These are phyloP conservation scores for Otis tarda DNA, from an alignment of 2,113 vertebrate genomes.

Conservation along the genomic window DNA sequence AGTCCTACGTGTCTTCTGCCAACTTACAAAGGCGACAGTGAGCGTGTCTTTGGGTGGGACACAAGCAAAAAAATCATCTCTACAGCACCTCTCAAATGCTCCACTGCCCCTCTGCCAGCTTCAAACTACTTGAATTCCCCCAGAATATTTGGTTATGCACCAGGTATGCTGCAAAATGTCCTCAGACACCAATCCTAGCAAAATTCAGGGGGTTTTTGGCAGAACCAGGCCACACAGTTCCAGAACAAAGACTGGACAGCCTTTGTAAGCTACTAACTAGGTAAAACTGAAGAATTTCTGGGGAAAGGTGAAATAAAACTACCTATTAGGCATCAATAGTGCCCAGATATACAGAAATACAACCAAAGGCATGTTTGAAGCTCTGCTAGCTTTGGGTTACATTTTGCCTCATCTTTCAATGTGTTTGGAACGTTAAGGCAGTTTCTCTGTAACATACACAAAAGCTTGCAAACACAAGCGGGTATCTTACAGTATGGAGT, in stretches of 20 bases:
- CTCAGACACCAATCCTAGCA: neutral
- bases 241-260: neutral
- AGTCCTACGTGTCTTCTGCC: neutral
- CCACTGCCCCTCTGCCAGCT: neutral
- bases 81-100: neutral
- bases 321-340: neutral
- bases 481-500: neutral
- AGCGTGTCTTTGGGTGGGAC: accelerated
- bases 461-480: conserved; percentile 6
- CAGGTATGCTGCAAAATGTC: neutral
- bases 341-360: neutral
- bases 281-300: neutral
- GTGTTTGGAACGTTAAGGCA: neutral
- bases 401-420: neutral
- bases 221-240: accelerated
- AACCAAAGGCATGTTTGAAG: neutral
- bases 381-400: neutral
- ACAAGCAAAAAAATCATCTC: neutral
- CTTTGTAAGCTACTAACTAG: neutral
- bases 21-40: accelerated
- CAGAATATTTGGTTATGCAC: neutral
- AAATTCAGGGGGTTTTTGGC: neutral
- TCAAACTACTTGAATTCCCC: neutral
- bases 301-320: neutral
- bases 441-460: neutral